Conservation (phyloP, 2,888 invertebrate genomes). For the Lepetodrilus schrolli region DNA sequence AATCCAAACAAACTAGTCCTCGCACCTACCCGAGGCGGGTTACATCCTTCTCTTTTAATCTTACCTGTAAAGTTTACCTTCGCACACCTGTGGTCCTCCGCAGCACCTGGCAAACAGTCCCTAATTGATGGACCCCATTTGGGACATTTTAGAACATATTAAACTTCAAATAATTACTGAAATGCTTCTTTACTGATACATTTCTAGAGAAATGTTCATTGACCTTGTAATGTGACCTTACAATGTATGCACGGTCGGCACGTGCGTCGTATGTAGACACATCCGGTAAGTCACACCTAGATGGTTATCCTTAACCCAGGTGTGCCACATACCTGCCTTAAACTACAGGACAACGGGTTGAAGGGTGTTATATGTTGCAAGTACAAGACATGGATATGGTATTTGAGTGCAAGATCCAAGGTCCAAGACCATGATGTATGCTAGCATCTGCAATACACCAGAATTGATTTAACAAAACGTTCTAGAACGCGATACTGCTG, state of each 20-base stretch:
- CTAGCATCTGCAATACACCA: background rate
- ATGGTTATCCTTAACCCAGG: background rate
- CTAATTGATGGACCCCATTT: background rate
- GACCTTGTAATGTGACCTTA: background rate
- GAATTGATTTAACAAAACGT: no score
- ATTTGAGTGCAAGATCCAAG: background rate
- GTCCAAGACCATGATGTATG: background rate
- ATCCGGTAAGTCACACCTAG: background rate
- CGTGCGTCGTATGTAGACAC: background rate
- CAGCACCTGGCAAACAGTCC: background rate
- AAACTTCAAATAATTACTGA: background rate
- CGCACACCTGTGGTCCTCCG: background rate
- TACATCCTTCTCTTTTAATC: slow-evolving; percentile 2
- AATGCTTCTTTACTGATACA: background rate
- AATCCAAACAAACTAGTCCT: background rate
- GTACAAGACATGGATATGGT: background rate
- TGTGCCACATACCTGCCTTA: background rate
- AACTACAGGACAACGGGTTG: background rate
- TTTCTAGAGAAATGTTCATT: background rate
- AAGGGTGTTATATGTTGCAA: background rate
- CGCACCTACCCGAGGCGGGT: background rate
- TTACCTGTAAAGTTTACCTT: background rate
- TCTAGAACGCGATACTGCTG: no score
- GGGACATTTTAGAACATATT: background rate
- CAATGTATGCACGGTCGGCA: background rate